phyloP scores from a whole-genome alignment of 2,888 invertebrate species.

The Chaetogeoica ovagalla region DNA sequence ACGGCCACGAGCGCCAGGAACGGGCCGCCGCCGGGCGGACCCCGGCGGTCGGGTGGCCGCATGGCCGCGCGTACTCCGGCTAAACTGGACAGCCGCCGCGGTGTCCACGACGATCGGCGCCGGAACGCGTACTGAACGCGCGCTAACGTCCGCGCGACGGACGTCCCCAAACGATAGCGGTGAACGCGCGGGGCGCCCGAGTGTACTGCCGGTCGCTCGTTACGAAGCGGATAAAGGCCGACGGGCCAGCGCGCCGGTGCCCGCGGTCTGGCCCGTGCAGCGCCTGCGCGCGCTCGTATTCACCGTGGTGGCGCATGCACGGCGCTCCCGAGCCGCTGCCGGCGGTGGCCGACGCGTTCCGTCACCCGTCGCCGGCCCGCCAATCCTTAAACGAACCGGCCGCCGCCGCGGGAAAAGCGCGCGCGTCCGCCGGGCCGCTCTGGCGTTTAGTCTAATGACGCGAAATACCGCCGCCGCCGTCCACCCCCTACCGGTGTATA shows the following conservation, averaged over 20 bases:
- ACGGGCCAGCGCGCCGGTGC: too few relatives aligned
- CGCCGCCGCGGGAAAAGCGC: slow-evolving; percentile 8
- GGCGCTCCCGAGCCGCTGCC: slow-evolving; percentile 7
- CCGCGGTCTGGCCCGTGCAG: too few relatives aligned
- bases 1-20: not conserved
- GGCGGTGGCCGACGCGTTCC: slow-evolving; percentile 15
- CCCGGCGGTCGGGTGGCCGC: slow-evolving; percentile 40
- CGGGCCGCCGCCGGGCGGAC: not conserved
- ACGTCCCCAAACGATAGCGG: too few relatives aligned
- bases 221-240: too few relatives aligned
- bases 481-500: slow-evolving; percentile 26
- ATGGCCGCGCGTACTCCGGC: slow-evolving; percentile 3
- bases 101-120: not conserved
- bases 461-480: slow-evolving; percentile 38
- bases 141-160: not conserved
- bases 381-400: too few relatives aligned
- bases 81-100: not conserved
- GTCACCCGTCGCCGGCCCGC: not conserved
- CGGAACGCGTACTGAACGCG: not conserved
- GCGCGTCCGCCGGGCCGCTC: slow-evolving; percentile 38
- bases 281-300: too few relatives aligned
- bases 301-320: slow-evolving; percentile 1
- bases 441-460: slow-evolving; percentile 52
- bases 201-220: too few relatives aligned
- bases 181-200: not conserved